Base-by-base conservation (phyloP, 2,797 vertebrate genomes). In the Brachyrhaphis roseni region DNA sequence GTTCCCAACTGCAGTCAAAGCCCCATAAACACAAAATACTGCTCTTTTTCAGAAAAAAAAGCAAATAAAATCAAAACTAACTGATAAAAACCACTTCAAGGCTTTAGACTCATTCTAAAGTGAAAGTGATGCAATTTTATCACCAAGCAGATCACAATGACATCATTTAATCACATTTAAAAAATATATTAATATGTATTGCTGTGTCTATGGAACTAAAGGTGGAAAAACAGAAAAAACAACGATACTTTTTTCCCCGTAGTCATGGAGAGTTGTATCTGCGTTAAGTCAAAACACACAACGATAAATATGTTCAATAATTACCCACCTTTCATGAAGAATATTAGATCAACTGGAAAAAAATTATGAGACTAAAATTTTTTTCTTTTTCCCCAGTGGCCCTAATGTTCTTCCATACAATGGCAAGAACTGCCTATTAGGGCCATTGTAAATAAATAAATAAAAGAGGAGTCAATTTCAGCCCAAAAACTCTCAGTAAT, bases 231-330 rank as follows among this genome's bases (percentile, higher is more conserved):
- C 13, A 5, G 0, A 15, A 1, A 5, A 59, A 59, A 13, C 1
- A 57, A 13, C 4, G 0, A 12, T n/a, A 12, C 11, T n/a, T 55
- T 55, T 26, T n/a, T 11, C 1, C 15, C 4, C 5, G 0, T 53
- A 8, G 23, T 26, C 8, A 20, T 7, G 47, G 18, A 53, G 20
- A 26, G 1, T 11, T 4, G 51, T 55, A n/a, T 55, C 26, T 55
- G 26, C 8, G 23, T 26, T 55, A n/a, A 55, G 51, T 55, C 51
- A 55, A 15, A n/a, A 26, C 0, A n/a, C 23, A 53, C 3, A 4
- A 53, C 8, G 0, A 10, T 55, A n/a, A 55, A 28, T n/a, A n/a
- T n/a, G n/a, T 57, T 12, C 10, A n/a, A 55, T n/a, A 12, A 59
- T 31, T 59, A 12, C n/a, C 12, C 13, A 28, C 28, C 47, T 18